These are phyloP conservation scores for Ectemnius continuus DNA, from an alignment of 2,888 invertebrate genomes.

Conservation along the genomic window DNA sequence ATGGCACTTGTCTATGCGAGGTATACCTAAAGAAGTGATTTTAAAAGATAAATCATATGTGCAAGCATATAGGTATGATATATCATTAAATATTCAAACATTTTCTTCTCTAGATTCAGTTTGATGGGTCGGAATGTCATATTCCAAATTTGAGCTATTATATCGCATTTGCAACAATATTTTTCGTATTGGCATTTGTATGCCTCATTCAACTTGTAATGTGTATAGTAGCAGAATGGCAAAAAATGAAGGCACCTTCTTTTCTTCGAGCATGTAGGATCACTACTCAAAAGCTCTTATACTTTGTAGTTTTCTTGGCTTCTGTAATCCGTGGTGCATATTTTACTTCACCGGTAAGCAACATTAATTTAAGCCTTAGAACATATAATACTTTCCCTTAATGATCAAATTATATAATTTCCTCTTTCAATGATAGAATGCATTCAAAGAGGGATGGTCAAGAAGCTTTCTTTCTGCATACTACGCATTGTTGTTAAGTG, in stretches of 20 bases:
- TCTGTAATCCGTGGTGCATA: constrained; percentile 92
- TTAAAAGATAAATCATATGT: not conserved
- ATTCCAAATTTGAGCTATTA: constrained; percentile 91
- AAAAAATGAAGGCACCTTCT: constrained; percentile 89
- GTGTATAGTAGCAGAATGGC: constrained; percentile 90
- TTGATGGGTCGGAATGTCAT: constrained; percentile 90
- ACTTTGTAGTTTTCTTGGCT: constrained; percentile 92
- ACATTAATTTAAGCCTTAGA: not conserved
- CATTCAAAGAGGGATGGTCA: constrained; percentile 91
- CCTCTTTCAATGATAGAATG: constrained; percentile 81
- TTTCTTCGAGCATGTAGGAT: constrained; percentile 90
- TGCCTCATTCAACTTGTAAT: constrained; percentile 91
- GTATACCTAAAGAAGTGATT: constrained; percentile 77
- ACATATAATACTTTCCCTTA: not conserved
- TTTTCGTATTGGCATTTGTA: constrained; percentile 90
- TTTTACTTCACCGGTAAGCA: constrained; percentile 91
- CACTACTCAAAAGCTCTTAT: constrained; percentile 93
- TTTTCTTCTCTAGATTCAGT: constrained; percentile 80
- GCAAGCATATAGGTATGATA: no score
- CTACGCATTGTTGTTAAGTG: constrained; percentile 92
- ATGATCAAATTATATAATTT: constrained; percentile 20
- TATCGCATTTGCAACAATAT: constrained; percentile 82
- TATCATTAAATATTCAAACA: not conserved
- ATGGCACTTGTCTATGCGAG: constrained; percentile 94
- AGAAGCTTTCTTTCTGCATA: constrained; percentile 92